These are phyloP conservation scores for Pteria penguin DNA, from an alignment of 2,888 invertebrate genomes.

Conservation along the genomic window DNA sequence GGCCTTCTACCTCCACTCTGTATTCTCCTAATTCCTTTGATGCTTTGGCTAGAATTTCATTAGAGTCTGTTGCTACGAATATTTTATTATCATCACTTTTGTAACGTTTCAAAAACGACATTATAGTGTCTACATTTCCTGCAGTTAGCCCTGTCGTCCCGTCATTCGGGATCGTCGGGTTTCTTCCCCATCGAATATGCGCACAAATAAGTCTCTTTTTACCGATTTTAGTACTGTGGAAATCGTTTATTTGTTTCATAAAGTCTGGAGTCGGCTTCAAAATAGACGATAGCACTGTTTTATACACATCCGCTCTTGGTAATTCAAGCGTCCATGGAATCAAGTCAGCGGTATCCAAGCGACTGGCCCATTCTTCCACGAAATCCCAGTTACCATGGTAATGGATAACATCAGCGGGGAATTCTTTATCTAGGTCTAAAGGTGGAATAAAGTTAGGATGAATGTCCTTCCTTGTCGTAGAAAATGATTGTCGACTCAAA, in stretches of 20 bases:
- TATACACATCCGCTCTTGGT: slow-evolving; percentile 8
- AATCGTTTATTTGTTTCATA: neutral
- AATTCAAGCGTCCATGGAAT: neutral
- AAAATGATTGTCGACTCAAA: neutral
- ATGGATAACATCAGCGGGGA: neutral
- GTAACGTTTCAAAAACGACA: neutral
- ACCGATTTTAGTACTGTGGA: neutral
- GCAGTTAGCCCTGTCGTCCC: neutral
- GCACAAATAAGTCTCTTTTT: neutral
- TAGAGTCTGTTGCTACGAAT: slow-evolving; percentile 13
- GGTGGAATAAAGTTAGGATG: neutral
- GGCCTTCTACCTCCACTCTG: neutral
- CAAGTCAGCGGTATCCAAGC: neutral
- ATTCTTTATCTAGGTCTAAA: neutral
- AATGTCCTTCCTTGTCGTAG: neutral
- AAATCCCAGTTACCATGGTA: slow-evolving; percentile 18
- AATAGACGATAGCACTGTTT: neutral
- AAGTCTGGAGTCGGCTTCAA: neutral
- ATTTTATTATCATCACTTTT: neutral
- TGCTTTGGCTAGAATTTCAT: neutral
- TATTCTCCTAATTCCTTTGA: neutral
- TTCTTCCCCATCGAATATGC: slow-evolving; percentile 5
- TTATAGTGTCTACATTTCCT: neutral
- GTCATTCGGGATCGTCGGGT: neutral
- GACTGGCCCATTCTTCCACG: neutral